phyloP scores from a whole-genome alignment of 2,797 vertebrate species.

The Dallia pectoralis region DNA sequence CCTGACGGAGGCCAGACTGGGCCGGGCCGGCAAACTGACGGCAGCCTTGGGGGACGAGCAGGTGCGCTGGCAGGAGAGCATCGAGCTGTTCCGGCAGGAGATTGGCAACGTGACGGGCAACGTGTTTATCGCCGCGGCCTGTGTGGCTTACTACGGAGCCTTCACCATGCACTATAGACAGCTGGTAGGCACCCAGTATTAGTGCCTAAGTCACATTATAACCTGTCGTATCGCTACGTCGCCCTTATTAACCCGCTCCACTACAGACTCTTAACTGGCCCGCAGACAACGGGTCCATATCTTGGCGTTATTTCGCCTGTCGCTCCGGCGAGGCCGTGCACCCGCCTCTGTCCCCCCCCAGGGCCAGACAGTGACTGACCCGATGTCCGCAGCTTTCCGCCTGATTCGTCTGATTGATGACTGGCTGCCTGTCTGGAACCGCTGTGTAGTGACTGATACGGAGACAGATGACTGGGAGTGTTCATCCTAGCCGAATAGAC shows the following conservation, averaged over 20 bases:
- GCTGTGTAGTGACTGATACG: no score
- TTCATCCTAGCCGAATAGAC: background rate
- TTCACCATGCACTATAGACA: constrained; percentile 85
- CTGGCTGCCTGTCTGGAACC: no score
- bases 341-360: background rate
- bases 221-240: no score
- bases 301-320: background rate
- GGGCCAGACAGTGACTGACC: constrained; percentile 1
- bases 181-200: constrained; percentile 43
- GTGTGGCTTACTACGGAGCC: constrained; percentile 83
- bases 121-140: constrained; percentile 84
- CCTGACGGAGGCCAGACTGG: constrained; percentile 77
- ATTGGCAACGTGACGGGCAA: constrained; percentile 81
- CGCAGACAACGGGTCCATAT: background rate
- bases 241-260: background rate
- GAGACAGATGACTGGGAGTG: background rate
- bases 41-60: constrained; percentile 81
- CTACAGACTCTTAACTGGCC: background rate
- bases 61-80: constrained; percentile 82
- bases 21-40: constrained; percentile 79
- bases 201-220: background rate
- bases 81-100: constrained; percentile 77
- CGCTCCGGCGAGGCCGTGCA: background rate
- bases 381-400: background rate
- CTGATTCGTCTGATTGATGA: no score